These are phyloP conservation scores for Drosophila ogumai DNA, from an alignment of 1,140 invertebrate species.

Conservation along the genomic window DNA sequence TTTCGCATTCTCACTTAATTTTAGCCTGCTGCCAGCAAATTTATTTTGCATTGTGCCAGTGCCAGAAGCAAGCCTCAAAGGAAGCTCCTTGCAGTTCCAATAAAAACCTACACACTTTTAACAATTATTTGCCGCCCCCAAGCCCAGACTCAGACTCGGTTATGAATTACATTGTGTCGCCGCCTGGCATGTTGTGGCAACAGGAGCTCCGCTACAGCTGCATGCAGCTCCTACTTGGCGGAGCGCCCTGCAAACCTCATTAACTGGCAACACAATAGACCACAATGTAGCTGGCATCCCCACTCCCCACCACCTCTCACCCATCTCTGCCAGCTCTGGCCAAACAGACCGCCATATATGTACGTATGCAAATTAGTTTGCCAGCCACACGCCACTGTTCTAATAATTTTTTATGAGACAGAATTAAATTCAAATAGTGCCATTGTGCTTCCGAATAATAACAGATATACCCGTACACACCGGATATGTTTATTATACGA, in stretches of 20 bases:
- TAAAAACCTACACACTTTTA: conserved; percentile 11
- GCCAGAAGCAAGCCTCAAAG: background rate
- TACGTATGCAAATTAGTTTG: conserved; percentile 44
- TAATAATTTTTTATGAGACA: conserved; percentile 59
- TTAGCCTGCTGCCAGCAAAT: background rate
- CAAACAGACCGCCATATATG: conserved; percentile 21
- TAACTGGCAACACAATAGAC: conserved; percentile 44
- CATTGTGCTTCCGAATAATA: conserved; percentile 7
- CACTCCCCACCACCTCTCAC: background rate
- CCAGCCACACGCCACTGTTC: conserved; percentile 13
- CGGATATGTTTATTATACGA: conserved; percentile 25
- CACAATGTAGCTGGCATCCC: conserved; percentile 8
- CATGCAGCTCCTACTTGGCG: background rate
- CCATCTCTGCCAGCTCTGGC: background rate
- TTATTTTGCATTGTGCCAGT: background rate
- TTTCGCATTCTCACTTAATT: conserved; percentile 24
- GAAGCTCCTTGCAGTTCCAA: background rate
- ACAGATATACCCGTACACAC: conserved; percentile 8
- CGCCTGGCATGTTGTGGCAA: conserved; percentile 34
- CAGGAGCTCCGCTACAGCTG: conserved; percentile 18
- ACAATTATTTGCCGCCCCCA: conserved; percentile 20
- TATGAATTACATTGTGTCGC: conserved; percentile 37
- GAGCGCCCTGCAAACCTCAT: conserved; percentile 30
- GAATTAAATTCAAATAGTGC: conserved; percentile 33
- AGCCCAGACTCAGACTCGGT: conserved; percentile 14